A percentile compares a stretch with the other conserved stretches of the same genome.
phyloP scores from a whole-genome alignment of 2,888 invertebrate species.

The Lagria hirta region DNA sequence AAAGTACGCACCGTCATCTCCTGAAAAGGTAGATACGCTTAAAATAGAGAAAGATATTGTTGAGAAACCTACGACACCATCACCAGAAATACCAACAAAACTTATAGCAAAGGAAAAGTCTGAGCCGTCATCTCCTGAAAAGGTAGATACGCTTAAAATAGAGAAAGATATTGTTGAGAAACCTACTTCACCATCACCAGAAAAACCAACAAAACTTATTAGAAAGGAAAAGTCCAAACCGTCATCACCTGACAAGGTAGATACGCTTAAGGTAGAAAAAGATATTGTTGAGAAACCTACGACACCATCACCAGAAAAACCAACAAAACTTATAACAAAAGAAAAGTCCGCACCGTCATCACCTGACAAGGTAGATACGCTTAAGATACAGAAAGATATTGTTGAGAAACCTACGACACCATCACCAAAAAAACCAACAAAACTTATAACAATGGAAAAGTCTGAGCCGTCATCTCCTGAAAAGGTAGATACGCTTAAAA shows the following conservation, averaged over 20 bases:
- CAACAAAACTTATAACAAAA: slow-evolving; percentile 5
- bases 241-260: slow-evolving; percentile 2
- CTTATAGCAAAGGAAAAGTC: slow-evolving; percentile 4
- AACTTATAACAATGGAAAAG: no score
- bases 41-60: slow-evolving; percentile 3
- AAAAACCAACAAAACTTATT: slow-evolving; percentile 4
- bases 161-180: slow-evolving; percentile 3
- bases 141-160: slow-evolving; percentile 4
- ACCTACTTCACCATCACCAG: slow-evolving; percentile 4
- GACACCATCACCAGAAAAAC: slow-evolving; percentile 15
- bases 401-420: no score
- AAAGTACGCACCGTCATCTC: slow-evolving; percentile 3
- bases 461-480: no score
- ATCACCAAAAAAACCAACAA: no score
- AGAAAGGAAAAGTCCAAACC: background rate
- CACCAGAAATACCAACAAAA: slow-evolving; percentile 1
- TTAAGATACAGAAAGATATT: no score
- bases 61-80: slow-evolving; percentile 8
- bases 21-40: no score
- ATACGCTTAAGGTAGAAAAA: background rate
- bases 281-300: slow-evolving; percentile 6
- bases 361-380: no score
- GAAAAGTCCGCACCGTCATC: no score
- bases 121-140: no score
- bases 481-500: no score